Conservation (phyloP, 1,140 invertebrate species). For the Linepithema humile region DNA sequence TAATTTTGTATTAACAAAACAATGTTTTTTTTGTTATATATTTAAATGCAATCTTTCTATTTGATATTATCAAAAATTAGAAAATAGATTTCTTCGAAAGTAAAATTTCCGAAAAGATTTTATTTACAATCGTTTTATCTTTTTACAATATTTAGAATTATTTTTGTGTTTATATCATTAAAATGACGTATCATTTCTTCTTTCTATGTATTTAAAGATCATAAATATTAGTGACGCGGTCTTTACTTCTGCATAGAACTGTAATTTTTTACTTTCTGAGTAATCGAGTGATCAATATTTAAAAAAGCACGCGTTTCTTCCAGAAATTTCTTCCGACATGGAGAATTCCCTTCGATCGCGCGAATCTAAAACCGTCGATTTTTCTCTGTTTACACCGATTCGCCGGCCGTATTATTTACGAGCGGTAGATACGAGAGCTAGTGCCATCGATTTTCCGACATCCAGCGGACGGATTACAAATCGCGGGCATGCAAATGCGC, state of each 20-base stretch:
- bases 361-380: background rate
- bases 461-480: constrained; percentile 56
- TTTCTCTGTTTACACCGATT: constrained; percentile 54
- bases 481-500: constrained; percentile 63
- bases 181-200: too few relatives aligned
- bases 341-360: background rate
- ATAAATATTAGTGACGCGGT: background rate
- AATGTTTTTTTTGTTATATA: too few relatives aligned
- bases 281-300: constrained; percentile 7
- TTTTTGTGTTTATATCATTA: too few relatives aligned
- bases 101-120: too few relatives aligned
- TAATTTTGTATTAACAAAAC: too few relatives aligned
- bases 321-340: background rate
- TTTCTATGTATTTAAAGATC: background rate
- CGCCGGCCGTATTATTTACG: constrained; percentile 43
- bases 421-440: constrained; percentile 38
- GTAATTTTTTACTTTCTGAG: background rate
- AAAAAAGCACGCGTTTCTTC: background rate
- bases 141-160: too few relatives aligned
- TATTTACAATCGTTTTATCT: too few relatives aligned
- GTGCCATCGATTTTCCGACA: constrained; percentile 22
- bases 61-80: too few relatives aligned
- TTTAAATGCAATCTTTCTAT: too few relatives aligned
- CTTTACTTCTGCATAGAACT: background rate
- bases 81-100: too few relatives aligned